Conservation (phyloP, 2,113 vertebrate genomes). For the Dascyllus trimaculatus region DNA sequence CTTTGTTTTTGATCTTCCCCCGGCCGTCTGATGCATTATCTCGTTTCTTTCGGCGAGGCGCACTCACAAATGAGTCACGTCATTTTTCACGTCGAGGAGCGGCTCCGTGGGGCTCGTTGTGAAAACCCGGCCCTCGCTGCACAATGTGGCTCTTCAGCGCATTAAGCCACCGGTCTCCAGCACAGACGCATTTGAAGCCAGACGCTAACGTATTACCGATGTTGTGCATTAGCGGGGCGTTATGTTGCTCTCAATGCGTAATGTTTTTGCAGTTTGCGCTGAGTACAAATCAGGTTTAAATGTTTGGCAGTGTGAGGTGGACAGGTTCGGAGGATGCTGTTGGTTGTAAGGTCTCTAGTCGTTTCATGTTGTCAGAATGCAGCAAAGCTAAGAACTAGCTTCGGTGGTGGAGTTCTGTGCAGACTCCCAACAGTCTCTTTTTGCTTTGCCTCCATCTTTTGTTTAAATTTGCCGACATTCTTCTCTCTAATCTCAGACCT, state of each 20-base stretch:
- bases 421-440: background rate
- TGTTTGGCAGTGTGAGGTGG: conserved; percentile 1
- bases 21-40: conserved; percentile 75
- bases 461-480: background rate
- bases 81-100: conserved; percentile 58
- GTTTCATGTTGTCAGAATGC: background rate
- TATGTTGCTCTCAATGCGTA: conserved; percentile 56
- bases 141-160: conserved; percentile 60
- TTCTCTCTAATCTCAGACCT: no score
- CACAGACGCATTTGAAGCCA: conserved; percentile 55
- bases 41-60: conserved; percentile 62
- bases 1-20: conserved; percentile 70
- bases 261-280: conserved; percentile 53
- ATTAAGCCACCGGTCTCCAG: conserved; percentile 58
- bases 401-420: background rate
- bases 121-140: conserved; percentile 33
- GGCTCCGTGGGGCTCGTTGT: conserved; percentile 43
- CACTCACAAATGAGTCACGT: conserved; percentile 62
- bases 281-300: conserved; percentile 60
- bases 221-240: conserved; percentile 67
- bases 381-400: background rate
- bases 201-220: conserved; percentile 52
- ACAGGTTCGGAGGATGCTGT: background rate
- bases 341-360: background rate
- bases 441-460: background rate